Evolutionary conservation across 2,113 vertebrate genomes (phyloP), one percentile per base, ranked within the genome.

Genomic region (Istiophorus platypterus): DNA sequence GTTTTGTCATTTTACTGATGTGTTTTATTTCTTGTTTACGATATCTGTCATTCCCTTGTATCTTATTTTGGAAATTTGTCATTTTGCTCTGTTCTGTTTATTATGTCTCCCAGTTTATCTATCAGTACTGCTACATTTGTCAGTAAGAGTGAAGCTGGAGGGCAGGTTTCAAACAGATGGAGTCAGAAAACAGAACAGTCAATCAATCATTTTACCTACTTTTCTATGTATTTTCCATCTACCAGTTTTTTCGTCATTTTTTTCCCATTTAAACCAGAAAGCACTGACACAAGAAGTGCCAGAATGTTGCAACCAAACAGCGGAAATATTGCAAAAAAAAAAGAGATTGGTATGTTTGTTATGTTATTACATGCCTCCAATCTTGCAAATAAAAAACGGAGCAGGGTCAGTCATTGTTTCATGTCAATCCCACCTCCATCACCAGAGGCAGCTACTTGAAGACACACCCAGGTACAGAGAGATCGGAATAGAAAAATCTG

Each of bases 1-100:
- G n/a, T 72, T 65, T 54, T 67, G 39, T 74, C 29, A 64, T 37
- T 68, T 51, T 59, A 49, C 54, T 34, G 22, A 27, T 56, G 9
- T 56, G 7, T 68, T 68, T 15, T 42, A 56, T 42, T 73, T 56
- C 11, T 26, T 64, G 24, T 12, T 14, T 7, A 27, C 42, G 29
- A 7, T 51, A 13, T 67, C 26, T 49, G n/a, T 42, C 42, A 56
- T 26, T 56, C 20, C 18, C 17, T 68, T 29, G 24, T 42, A n/a
- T 63, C 27, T 45, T 54, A 45, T 65, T 76, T 59, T 54, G 4
- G 49, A 34, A 6, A 6, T 34, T 66, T 29, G 18, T 73, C 26
- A 0, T 65, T 73, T 65, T 54, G 6, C 49, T 31, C 1, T 12
- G 0, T 62, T 49, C 14, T 26, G 5, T 69, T 61, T 61, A 26